These are phyloP conservation scores for Esperia sulphurella DNA, from an alignment of 2,888 invertebrate genomes.

Conservation along the genomic window DNA sequence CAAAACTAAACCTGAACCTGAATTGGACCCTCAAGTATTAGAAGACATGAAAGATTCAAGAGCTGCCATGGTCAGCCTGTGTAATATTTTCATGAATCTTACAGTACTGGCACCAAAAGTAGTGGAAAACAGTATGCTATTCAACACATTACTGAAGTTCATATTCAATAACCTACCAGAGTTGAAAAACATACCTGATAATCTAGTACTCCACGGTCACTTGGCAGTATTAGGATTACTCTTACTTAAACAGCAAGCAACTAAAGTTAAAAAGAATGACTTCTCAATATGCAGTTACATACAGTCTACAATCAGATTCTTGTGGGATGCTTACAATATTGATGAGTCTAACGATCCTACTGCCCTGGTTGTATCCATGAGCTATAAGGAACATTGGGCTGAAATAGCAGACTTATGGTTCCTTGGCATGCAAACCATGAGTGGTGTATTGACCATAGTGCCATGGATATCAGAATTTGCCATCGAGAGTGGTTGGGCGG, in stretches of 20 bases:
- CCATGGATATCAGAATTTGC: slow-evolving; percentile 95
- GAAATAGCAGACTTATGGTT: slow-evolving; percentile 96
- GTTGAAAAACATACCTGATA: slow-evolving; percentile 89
- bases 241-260: slow-evolving; percentile 89
- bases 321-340: slow-evolving; percentile 95
- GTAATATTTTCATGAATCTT: slow-evolving; percentile 95
- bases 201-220: slow-evolving; percentile 91
- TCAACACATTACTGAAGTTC: slow-evolving; percentile 90
- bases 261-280: slow-evolving; percentile 91
- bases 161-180: slow-evolving; percentile 92
- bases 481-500: slow-evolving; percentile 96
- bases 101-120: slow-evolving; percentile 92
- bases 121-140: slow-evolving; percentile 87
- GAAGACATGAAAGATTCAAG: slow-evolving; percentile 92
- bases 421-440: slow-evolving; percentile 95
- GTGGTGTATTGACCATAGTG: slow-evolving; percentile 87
- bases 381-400: slow-evolving; percentile 93
- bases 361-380: slow-evolving; percentile 89
- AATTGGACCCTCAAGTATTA: slow-evolving; percentile 84
- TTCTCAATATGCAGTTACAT: slow-evolving; percentile 94
- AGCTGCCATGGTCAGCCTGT: slow-evolving; percentile 91
- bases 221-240: slow-evolving; percentile 90
- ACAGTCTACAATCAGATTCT: slow-evolving; percentile 91
- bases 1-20: slow-evolving; percentile 86
- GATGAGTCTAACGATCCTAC: slow-evolving; percentile 92